Conservation (phyloP, 2,888 invertebrate species). For the Sceliomorpha sp. region DNA sequence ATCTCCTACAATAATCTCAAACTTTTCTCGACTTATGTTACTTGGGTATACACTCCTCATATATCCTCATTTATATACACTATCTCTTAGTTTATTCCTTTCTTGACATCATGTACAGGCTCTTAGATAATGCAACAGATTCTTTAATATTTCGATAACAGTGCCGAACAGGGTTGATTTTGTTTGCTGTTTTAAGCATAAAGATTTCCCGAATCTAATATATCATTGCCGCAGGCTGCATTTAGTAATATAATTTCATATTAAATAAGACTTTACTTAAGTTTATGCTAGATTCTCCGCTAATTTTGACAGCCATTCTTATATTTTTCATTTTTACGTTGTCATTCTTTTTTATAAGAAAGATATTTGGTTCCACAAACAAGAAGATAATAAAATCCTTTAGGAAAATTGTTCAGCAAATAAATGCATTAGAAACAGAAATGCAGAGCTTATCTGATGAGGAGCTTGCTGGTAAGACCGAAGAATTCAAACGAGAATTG, state of each 20-base stretch:
- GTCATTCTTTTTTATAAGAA: conserved; percentile 33
- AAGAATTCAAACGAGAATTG: conserved; percentile 27
- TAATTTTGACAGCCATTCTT: conserved; percentile 30
- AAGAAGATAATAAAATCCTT: conserved; percentile 27
- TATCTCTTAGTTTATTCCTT: too few species aligned
- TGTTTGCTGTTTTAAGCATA: too few species aligned
- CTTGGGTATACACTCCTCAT: too few species aligned
- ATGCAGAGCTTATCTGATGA: conserved; percentile 31
- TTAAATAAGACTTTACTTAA: conserved; percentile 27
- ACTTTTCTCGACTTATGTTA: too few species aligned
- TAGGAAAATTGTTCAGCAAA: conserved; percentile 29
- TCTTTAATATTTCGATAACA: too few species aligned
- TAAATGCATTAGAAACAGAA: conserved; percentile 33
- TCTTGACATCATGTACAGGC: too few species aligned
- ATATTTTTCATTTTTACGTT: conserved; percentile 28
- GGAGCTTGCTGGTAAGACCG: conserved; percentile 25
- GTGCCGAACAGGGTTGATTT: too few species aligned
- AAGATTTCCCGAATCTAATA: too few species aligned
- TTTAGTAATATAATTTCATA: conserved; percentile 31
- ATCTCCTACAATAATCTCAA: too few species aligned
- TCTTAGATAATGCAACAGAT: too few species aligned
- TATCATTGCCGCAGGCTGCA: conserved; percentile 22
- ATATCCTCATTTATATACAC: too few species aligned
- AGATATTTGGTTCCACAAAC: conserved; percentile 32
- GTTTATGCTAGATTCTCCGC: conserved; percentile 29